Evolutionary conservation across 2,113 vertebrate genomes (phyloP).

Genomic region (Myotis davidii): DNA sequence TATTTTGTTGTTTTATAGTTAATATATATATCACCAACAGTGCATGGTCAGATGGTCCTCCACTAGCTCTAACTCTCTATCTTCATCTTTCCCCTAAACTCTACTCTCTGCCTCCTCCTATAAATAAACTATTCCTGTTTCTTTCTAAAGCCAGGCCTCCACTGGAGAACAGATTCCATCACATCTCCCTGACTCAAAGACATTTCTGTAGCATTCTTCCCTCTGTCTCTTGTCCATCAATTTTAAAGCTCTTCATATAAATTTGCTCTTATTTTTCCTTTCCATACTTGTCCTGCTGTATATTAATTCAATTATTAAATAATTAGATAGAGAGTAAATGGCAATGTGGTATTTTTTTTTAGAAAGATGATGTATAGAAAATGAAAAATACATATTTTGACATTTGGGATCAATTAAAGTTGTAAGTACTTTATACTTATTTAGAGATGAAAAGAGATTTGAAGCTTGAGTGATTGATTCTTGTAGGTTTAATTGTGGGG

Average conservation of each 20-base stretch:
- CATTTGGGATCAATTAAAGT: not conserved
- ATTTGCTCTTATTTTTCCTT: not conserved
- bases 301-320: not conserved
- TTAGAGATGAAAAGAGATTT: not conserved
- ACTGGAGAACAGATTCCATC: not conserved
- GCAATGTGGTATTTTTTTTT: not conserved
- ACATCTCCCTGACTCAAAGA: not conserved
- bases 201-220: not conserved
- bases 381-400: not conserved
- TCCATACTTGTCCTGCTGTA: not conserved
- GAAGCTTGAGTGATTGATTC: not conserved
- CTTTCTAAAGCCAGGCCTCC: not conserved
- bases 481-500: not conserved
- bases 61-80: not conserved
- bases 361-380: not conserved
- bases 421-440: not conserved
- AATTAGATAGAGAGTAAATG: not conserved
- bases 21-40: not conserved
- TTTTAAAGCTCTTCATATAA: constrained; percentile 20
- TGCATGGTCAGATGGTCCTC: not conserved
- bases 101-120: not conserved
- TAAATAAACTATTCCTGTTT: not conserved
- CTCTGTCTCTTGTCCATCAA: not conserved
- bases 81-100: not conserved
- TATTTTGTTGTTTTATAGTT: not conserved